phyloP scores from a whole-genome alignment of 2,797 vertebrate species.

The Thalassophryne amazonica region DNA sequence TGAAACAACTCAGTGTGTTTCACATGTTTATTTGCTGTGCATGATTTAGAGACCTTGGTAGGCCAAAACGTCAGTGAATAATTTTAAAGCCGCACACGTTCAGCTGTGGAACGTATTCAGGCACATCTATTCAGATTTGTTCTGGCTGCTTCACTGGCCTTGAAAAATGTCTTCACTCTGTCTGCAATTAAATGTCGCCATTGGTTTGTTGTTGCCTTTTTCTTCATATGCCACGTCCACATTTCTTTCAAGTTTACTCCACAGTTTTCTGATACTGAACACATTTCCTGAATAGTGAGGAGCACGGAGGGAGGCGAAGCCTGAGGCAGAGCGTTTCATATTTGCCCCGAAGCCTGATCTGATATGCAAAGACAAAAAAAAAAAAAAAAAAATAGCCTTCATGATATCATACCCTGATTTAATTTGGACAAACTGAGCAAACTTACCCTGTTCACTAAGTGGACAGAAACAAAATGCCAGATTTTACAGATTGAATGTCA shows the following conservation, averaged over 20 bases:
- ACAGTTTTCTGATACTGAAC: too few species aligned
- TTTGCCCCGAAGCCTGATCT: too few species aligned
- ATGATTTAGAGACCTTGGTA: slow-evolving; percentile 5
- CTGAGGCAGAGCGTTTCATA: too few species aligned
- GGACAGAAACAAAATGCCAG: slow-evolving; percentile 11
- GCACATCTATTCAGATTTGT: not conserved
- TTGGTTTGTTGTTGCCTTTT: too few species aligned
- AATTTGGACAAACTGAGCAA: slow-evolving; percentile 8
- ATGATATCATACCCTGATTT: slow-evolving; percentile 4
- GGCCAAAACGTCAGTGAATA: not conserved
- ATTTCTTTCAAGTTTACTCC: too few species aligned
- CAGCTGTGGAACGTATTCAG: not conserved
- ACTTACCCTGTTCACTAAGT: not conserved
- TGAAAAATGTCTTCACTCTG: not conserved
- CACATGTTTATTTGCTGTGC: not conserved
- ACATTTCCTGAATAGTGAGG: too few species aligned
- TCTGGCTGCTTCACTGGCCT: not conserved
- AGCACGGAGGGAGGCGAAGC: too few species aligned
- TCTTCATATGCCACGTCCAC: too few species aligned
- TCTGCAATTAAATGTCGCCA: not conserved
- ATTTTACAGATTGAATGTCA: slow-evolving; percentile 28
- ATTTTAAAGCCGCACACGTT: not conserved
- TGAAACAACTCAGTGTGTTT: not conserved
- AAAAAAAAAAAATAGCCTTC: not conserved
- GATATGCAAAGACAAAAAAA: too few species aligned